These are phyloP conservation scores for Aleiodes leptofemur DNA, from an alignment of 2,888 invertebrate genomes.

Conservation along the genomic window DNA sequence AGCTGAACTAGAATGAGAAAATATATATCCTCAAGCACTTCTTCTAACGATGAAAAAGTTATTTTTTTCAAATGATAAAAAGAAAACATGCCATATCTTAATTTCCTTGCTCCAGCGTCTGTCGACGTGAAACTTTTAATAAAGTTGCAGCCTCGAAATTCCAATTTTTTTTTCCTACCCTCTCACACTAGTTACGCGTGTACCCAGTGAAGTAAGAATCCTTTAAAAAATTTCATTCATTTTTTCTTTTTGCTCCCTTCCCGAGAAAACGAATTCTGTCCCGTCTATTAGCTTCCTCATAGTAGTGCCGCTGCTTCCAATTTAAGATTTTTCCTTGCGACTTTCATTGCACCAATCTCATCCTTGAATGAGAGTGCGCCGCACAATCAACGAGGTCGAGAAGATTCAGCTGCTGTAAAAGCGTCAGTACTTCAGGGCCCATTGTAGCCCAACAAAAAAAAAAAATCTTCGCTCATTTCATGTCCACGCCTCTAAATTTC, in stretches of 20 bases:
- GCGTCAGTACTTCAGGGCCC: background rate
- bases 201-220: constrained; percentile 47
- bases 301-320: constrained; percentile 32
- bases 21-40: constrained; percentile 46
- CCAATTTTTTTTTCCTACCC: background rate
- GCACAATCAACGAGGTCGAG: constrained; percentile 11
- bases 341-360: constrained; percentile 43
- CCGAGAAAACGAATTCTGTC: constrained; percentile 61
- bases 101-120: constrained; percentile 59
- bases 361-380: background rate
- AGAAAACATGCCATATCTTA: constrained; percentile 61
- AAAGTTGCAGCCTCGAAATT: constrained; percentile 58
- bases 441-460: background rate
- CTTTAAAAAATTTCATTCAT: constrained; percentile 57
- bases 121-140: constrained; percentile 64
- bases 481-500: constrained; percentile 4
- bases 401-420: background rate
- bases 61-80: constrained; percentile 61
- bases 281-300: constrained; percentile 49
- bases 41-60: constrained; percentile 44
- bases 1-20: constrained; percentile 43
- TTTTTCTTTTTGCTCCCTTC: constrained; percentile 17
- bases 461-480: background rate
- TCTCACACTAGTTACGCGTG: constrained; percentile 41
- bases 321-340: constrained; percentile 43